Conservation (phyloP, 2,888 invertebrate species). For the Drosophila anomelani region DNA sequence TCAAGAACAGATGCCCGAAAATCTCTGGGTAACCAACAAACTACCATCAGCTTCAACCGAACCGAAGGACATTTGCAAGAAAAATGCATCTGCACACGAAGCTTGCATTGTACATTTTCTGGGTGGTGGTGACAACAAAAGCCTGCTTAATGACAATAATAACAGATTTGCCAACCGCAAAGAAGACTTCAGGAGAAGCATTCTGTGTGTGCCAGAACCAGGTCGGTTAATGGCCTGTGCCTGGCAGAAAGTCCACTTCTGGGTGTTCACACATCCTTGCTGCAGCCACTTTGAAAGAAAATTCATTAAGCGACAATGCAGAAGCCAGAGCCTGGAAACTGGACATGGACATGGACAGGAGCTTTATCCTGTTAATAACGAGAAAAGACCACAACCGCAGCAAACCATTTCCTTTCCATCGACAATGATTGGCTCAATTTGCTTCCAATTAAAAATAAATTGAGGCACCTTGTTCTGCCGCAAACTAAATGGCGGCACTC, state of each 20-base stretch:
- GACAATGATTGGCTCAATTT: slow-evolving; percentile 49
- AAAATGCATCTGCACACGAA: slow-evolving; percentile 10
- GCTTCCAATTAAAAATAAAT: slow-evolving; percentile 64
- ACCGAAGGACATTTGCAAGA: slow-evolving; percentile 7
- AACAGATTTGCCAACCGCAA: slow-evolving; percentile 50
- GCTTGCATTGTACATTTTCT: slow-evolving; percentile 1
- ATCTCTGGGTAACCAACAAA: not conserved
- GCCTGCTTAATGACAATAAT: slow-evolving; percentile 52
- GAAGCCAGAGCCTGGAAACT: slow-evolving; percentile 1
- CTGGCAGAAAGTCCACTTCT: slow-evolving; percentile 16
- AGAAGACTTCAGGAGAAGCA: slow-evolving; percentile 30
- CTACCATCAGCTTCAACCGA: not conserved
- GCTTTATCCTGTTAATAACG: slow-evolving; percentile 42
- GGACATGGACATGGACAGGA: slow-evolving; percentile 3
- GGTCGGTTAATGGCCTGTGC: slow-evolving; percentile 40
- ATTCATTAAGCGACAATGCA: slow-evolving; percentile 54
- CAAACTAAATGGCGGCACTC: slow-evolving; percentile 21
- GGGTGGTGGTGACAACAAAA: slow-evolving; percentile 31
- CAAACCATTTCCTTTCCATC: slow-evolving; percentile 11
- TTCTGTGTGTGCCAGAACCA: slow-evolving; percentile 8
- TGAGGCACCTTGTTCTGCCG: slow-evolving; percentile 37
- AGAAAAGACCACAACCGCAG: slow-evolving; percentile 25
- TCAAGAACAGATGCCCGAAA: slow-evolving; percentile 11
- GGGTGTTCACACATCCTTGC: slow-evolving; percentile 40
- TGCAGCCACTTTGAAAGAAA: slow-evolving; percentile 47